phyloP scores from a whole-genome alignment of 2,888 invertebrate species.

The Lycaena phlaeas region DNA sequence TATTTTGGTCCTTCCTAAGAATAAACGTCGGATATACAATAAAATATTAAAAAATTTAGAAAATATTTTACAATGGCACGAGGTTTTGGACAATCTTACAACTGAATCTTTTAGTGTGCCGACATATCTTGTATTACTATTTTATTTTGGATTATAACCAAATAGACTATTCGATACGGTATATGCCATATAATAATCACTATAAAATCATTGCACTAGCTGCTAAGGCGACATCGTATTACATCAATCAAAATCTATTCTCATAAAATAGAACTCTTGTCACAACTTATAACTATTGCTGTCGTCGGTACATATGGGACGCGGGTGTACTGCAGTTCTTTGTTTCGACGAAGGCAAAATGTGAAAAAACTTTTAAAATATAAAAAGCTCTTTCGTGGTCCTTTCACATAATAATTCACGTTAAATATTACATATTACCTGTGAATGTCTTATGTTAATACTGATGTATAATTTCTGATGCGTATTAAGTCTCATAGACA shows the following conservation, averaged over 20 bases:
- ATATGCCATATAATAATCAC: slow-evolving; percentile 24
- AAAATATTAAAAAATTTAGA: slow-evolving; percentile 28
- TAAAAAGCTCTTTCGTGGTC: slow-evolving; percentile 20
- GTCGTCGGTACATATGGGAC: too few relatives aligned
- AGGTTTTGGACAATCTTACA: slow-evolving; percentile 24
- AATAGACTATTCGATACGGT: slow-evolving; percentile 26
- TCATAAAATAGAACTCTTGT: slow-evolving; percentile 41
- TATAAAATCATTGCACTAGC: slow-evolving; percentile 50
- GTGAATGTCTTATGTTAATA: not conserved
- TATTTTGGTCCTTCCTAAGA: slow-evolving; percentile 48
- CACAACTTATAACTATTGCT: slow-evolving; percentile 34
- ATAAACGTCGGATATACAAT: slow-evolving; percentile 33
- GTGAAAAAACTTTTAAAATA: slow-evolving; percentile 28
- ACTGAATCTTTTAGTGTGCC: slow-evolving; percentile 25
- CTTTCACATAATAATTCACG: not conserved
- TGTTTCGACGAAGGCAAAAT: slow-evolving; percentile 33
- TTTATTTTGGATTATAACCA: slow-evolving; percentile 26
- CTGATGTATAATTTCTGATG: slow-evolving; percentile 2
- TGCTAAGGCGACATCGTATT: slow-evolving; percentile 56
- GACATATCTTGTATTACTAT: slow-evolving; percentile 19
- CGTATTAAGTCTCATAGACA: not conserved
- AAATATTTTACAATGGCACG: slow-evolving; percentile 36
- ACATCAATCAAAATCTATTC: slow-evolving; percentile 41
- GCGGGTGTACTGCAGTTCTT: slow-evolving; percentile 44
- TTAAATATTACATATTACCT: not conserved